Evolutionary conservation across 64 coral and sea anemone species (phyloP).

Genomic region (Montipora capricornis): DNA sequence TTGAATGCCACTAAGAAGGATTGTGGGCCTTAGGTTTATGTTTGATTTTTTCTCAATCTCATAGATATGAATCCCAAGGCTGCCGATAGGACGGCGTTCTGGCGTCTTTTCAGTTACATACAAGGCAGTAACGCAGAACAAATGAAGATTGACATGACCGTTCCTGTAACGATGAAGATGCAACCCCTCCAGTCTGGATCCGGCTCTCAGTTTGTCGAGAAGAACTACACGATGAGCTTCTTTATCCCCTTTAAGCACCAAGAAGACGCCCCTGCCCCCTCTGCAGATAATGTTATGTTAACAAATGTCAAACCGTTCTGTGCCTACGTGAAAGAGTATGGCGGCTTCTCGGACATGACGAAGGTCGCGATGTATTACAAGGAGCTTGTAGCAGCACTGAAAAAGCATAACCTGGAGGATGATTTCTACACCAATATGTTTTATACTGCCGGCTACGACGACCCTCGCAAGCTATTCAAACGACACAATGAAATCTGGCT

Average conservation of each 20-base stretch:
- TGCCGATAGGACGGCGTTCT: conserved; percentile 56
- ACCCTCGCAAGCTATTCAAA: conserved; percentile 50
- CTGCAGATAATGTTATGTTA: conserved; percentile 52
- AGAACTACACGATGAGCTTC: conserved; percentile 84
- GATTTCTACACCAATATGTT: conserved; percentile 68
- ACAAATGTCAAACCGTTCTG: conserved; percentile 46
- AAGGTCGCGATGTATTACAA: conserved; percentile 45
- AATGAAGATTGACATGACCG: conserved; percentile 84
- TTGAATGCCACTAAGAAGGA: no score
- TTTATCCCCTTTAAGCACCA: conserved; percentile 85
- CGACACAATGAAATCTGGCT: conserved; percentile 95
- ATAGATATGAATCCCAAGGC: conserved; percentile 45
- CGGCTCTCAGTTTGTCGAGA: conserved; percentile 57
- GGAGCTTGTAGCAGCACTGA: conserved; percentile 36
- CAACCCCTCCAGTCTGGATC: conserved; percentile 39
- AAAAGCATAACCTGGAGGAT: conserved; percentile 67
- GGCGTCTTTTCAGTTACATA: conserved; percentile 84
- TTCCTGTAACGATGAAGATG: conserved; percentile 79
- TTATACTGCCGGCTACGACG: conserved; percentile 81
- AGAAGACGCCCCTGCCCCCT: conserved; percentile 60
- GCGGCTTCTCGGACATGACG: conserved; percentile 52
- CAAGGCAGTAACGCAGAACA: conserved; percentile 57
- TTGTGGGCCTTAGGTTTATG: no score
- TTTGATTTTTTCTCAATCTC: neutral
- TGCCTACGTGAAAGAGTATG: conserved; percentile 69